phyloP scores from a whole-genome alignment of 2,113 vertebrate genomes.

The Falco punctatus region DNA sequence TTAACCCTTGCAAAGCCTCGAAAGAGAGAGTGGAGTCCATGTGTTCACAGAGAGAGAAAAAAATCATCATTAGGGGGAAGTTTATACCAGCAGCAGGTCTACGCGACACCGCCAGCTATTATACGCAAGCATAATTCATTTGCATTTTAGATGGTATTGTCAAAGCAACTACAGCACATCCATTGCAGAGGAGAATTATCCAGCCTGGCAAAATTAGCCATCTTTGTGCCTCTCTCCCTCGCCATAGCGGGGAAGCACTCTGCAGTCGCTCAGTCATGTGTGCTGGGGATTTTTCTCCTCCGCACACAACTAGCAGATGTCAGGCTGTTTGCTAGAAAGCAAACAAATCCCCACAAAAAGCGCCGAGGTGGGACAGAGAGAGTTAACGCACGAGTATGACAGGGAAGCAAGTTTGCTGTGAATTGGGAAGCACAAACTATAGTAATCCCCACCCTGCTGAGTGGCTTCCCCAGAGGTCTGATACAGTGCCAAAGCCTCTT shows the following conservation, averaged over 20 bases:
- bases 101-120: background rate
- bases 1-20: constrained; percentile 71
- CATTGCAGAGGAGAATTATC: background rate
- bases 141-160: constrained; percentile 61
- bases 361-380: constrained; percentile 57
- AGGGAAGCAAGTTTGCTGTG: constrained; percentile 76
- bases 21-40: constrained; percentile 2
- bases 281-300: background rate
- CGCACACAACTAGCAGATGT: constrained; percentile 8
- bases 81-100: constrained; percentile 28
- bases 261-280: background rate
- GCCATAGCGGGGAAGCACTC: background rate
- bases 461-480: constrained; percentile 82
- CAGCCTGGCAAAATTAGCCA: constrained; percentile 42
- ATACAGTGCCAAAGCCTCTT: constrained; percentile 80
- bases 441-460: constrained; percentile 80
- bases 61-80: constrained; percentile 30
- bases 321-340: background rate
- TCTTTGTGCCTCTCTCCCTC: constrained; percentile 33
- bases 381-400: constrained; percentile 69
- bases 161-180: background rate
- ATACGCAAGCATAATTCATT: constrained; percentile 50
- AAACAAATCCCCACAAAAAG: background rate
- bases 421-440: constrained; percentile 78
- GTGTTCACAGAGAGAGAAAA: background rate